Percentiles rank a stretch among this genome's conserved stretches.
Evolutionary conservation across 2,113 vertebrate species (phyloP).

Genomic region (Pelobates fuscus): DNA sequence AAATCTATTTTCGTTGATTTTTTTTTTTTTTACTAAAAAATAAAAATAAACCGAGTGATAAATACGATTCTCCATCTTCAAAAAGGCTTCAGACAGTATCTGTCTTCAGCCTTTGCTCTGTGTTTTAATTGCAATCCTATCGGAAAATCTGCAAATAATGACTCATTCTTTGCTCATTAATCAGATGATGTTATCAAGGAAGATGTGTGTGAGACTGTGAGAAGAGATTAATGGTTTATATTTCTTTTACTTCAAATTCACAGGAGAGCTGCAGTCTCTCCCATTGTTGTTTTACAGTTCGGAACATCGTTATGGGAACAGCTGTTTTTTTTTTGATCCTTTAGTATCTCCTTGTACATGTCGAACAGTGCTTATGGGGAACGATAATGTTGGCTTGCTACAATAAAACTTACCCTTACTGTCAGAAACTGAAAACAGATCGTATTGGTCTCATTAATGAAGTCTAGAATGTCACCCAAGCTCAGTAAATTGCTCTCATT

Average conservation of each 20-base stretch:
- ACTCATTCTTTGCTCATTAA: constrained; percentile 51
- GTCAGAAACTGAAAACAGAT: not conserved
- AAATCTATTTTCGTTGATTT: constrained; percentile 39
- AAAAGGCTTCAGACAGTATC: constrained; percentile 29
- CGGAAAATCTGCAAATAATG: constrained; percentile 50
- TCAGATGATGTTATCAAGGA: constrained; percentile 49
- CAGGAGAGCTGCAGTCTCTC: constrained; percentile 10
- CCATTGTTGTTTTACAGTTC: constrained; percentile 31
- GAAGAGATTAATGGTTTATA: constrained; percentile 46
- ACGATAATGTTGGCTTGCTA: not conserved
- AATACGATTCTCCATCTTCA: constrained; percentile 42
- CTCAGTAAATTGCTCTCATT: not conserved
- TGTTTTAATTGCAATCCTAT: constrained; percentile 51
- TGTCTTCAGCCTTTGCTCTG: constrained; percentile 47
- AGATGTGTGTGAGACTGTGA: constrained; percentile 36
- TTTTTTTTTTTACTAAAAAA: not conserved
- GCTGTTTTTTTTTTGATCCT: constrained; percentile 21
- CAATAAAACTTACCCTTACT: constrained; percentile 20
- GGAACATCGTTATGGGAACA: constrained; percentile 1
- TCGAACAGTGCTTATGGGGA: not conserved
- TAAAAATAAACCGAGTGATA: constrained; percentile 46
- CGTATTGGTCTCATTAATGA: not conserved
- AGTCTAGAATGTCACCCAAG: not conserved
- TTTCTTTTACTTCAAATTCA: constrained; percentile 35
- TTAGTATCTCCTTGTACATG: constrained; percentile 9